phyloP scores from a whole-genome alignment of 2,888 invertebrate species.

The Chaitophorus viminalis region DNA sequence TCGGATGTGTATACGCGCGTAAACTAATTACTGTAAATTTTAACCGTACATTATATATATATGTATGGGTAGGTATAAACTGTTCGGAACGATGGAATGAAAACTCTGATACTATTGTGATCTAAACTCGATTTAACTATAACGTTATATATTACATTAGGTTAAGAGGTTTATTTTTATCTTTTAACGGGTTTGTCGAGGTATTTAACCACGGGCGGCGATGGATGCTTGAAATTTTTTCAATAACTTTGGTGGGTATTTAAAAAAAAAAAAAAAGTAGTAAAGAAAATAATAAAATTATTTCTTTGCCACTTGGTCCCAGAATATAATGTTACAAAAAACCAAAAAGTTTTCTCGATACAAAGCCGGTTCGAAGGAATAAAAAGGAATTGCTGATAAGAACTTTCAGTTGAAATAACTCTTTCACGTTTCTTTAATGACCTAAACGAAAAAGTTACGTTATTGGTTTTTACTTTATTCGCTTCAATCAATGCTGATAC shows the following conservation, averaged over 20 bases:
- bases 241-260: not conserved
- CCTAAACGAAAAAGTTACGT: conserved; percentile 37
- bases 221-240: not conserved
- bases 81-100: not conserved
- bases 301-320: not conserved
- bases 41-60: too few species aligned
- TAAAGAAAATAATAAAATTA: too few species aligned
- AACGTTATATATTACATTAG: not conserved
- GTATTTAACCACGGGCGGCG: not conserved
- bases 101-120: not conserved
- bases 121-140: not conserved
- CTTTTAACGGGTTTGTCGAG: not conserved
- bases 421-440: conserved; percentile 29
- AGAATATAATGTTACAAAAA: not conserved
- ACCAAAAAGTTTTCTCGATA: conserved; percentile 10
- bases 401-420: conserved; percentile 34
- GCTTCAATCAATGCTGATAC: not conserved
- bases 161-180: not conserved
- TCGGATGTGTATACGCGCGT: too few species aligned
- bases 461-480: conserved; percentile 34
- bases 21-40: not conserved
- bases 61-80: too few species aligned
- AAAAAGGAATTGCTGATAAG: conserved; percentile 16
- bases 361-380: not conserved
- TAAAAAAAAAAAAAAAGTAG: not conserved